A percentile compares a stretch with the other conserved stretches of the same genome.
Evolutionary conservation across 1,140 invertebrate species (phyloP).

Genomic region (Solen grandis): DNA sequence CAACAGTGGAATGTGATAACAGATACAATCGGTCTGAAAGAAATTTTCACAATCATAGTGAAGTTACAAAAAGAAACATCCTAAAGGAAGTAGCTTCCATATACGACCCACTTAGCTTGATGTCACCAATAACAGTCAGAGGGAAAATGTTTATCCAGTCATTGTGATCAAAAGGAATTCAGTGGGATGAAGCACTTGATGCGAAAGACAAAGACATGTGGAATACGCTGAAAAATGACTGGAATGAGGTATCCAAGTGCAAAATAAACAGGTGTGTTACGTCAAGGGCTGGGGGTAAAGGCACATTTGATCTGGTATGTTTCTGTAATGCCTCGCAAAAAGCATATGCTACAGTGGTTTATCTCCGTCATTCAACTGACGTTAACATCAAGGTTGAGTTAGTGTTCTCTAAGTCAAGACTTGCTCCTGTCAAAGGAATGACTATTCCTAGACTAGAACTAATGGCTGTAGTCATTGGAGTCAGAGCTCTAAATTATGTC

Average conservation of each 20-base stretch:
- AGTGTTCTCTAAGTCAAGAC: background rate
- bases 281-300: background rate
- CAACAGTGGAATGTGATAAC: slow-evolving; percentile 11
- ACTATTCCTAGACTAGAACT: slow-evolving; percentile 9
- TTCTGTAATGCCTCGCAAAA: slow-evolving; percentile 3
- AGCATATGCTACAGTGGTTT: background rate
- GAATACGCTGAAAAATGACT: background rate
- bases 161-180: background rate
- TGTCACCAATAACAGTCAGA: background rate
- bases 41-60: background rate
- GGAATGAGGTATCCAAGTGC: background rate
- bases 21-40: too few species aligned
- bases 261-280: background rate
- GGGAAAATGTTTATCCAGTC: background rate
- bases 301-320: background rate
- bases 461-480: background rate
- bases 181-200: background rate
- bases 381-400: background rate
- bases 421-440: slow-evolving; percentile 19
- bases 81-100: background rate
- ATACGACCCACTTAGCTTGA: background rate
- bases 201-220: background rate
- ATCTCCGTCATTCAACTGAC: background rate
- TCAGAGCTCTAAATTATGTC: slow-evolving; percentile 9
- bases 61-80: background rate